These are phyloP conservation scores for Ametastegia equiseti DNA, from an alignment of 2,888 invertebrate species.

Conservation along the genomic window DNA sequence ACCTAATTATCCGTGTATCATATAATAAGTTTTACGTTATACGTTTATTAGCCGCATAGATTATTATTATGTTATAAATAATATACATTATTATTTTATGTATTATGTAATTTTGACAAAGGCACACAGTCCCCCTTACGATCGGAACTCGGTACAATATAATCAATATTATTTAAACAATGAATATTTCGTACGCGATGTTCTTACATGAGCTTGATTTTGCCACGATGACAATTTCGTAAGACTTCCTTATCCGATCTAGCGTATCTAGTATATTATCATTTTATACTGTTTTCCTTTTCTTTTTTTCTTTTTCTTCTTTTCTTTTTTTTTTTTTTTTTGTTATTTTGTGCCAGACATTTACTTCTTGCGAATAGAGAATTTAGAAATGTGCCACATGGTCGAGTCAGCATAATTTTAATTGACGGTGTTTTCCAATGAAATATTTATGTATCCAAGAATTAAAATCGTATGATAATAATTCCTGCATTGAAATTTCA, in stretches of 20 bases:
- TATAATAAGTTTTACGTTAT: constrained; percentile 68
- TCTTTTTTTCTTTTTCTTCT: constrained; percentile 33
- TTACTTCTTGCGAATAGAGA: neutral
- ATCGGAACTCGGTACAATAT: constrained; percentile 71
- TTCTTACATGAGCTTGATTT: constrained; percentile 70
- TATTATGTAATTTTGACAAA: constrained; percentile 63
- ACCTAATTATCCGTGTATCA: constrained; percentile 64
- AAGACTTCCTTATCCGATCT: constrained; percentile 1
- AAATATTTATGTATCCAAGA: neutral
- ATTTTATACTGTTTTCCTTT: constrained; percentile 49
- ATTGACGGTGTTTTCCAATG: neutral
- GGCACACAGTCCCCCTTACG: constrained; percentile 76
- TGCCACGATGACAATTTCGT: constrained; percentile 69
- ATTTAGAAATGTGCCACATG: neutral
- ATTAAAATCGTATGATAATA: neutral
- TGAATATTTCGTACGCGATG: constrained; percentile 70
- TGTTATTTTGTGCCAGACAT: too few species aligned
- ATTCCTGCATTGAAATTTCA: neutral
- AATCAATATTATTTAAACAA: constrained; percentile 63
- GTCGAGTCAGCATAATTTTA: neutral
- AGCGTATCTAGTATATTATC: too few species aligned
- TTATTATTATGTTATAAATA: constrained; percentile 61
- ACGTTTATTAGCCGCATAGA: constrained; percentile 64
- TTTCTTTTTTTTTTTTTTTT: constrained; percentile 11
- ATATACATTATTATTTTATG: constrained; percentile 62